Base-by-base conservation (phyloP, 2,113 vertebrate genomes). In the Chaetorhynchus papuensis region DNA sequence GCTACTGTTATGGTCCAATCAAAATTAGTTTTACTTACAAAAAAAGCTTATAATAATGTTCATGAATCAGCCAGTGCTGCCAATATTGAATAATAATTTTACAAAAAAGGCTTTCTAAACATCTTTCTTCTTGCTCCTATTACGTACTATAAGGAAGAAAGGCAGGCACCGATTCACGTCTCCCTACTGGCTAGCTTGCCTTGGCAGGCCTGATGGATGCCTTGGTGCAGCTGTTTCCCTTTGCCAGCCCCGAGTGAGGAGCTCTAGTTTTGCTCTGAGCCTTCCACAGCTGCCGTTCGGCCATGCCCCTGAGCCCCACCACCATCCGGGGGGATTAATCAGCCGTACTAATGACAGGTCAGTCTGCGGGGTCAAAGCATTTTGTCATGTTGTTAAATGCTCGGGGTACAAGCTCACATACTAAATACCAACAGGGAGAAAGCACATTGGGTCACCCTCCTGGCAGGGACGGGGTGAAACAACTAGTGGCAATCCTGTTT, bases 351-450 rank as follows among this genome's bases (percentile, higher is more conserved):
- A 95, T 74, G 81, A 50, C 70, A 83, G 88, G 89, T 87, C 89
- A 87, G n/a, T 30, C 75, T 83, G 42, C 39, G 80, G 39, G 49
- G 76, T 90, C 78, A 77, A 86, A 93, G 39, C 26, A 20, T 94
- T 96, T 96, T 92, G 83, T 90, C 79, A 45, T 69, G 65, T 47
- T 74, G 63, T 89, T 87, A 89, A 78, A 65, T n/a, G 54, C 14
- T 50, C 4, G 10, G 65, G 24, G 33, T 75, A 42, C 60, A 39
- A 10, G 14, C 75, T 74, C 66, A 17, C 66, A 20, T 60, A n/a
- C 64, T 18, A 4, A 41, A 27, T 8, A 37, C 33, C 42, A 28
- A 6, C 22, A 39, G 37, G 60, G 49, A 23, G 39, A 74, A 88
- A 92, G 42, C 19, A 5, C n/a, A 0, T 31, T 21, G 81, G 59